Conservation (phyloP, 2,888 invertebrate species). For the Cantharis rustica region DNA sequence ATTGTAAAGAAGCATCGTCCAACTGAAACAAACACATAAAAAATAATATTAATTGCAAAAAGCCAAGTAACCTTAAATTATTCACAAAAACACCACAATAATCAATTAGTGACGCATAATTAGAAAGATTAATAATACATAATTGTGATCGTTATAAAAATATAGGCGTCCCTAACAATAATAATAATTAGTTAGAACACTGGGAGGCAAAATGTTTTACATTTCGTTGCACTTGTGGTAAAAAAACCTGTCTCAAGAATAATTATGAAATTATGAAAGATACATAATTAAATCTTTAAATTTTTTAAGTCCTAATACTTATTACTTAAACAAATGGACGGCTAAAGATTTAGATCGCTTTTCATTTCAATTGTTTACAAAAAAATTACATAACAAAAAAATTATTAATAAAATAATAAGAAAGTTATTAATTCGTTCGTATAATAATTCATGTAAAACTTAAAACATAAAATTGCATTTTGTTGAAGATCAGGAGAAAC, state of each 20-base stretch:
- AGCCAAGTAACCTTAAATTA: constrained; percentile 7
- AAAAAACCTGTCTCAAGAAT: neutral
- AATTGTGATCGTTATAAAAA: neutral
- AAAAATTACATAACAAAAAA: neutral
- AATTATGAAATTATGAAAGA: neutral
- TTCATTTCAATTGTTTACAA: neutral
- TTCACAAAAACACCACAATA: constrained; percentile 12
- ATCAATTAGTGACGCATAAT: constrained; percentile 18
- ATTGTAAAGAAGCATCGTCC: constrained; percentile 95
- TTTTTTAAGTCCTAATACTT: neutral
- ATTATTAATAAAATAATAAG: neutral
- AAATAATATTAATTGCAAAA: constrained; percentile 3
- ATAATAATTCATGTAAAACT: neutral
- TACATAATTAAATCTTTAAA: neutral
- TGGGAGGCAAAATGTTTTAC: neutral
- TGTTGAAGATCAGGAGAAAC: neutral
- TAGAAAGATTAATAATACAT: neutral
- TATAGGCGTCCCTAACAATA: neutral
- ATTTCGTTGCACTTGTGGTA: neutral
- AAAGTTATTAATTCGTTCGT: neutral
- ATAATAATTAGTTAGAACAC: neutral
- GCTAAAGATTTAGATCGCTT: neutral
- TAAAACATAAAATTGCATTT: neutral
- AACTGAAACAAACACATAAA: constrained; percentile 70
- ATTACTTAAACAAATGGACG: neutral